Base-by-base conservation (phyloP, 2,113 vertebrate genomes). In the Hippoglossus stenolepis region DNA sequence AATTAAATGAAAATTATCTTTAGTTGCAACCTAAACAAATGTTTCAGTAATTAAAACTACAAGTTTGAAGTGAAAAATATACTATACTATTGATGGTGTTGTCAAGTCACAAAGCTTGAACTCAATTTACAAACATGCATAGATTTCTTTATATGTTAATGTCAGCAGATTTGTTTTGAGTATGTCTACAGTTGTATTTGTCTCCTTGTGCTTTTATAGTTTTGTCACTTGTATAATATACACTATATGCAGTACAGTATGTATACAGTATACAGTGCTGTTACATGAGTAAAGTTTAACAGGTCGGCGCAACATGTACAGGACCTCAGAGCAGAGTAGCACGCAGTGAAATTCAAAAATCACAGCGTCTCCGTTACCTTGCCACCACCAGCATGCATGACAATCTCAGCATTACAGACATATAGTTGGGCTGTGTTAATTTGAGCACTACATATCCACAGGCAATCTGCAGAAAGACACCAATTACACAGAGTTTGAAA, bases 401-500 rank as follows among this genome's bases (percentile, higher is more conserved):
- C 87, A 89, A 93, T 92, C 92, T 87, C 84, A 83, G 85, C 77
- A 64, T 61, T 21, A 77, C 89, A 92, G 88, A 88, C 79, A 56
- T 72, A 87, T 84, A 92, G 75, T 86, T 80, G 62, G 72, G 84
- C 86, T 74, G 85, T 85, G 80, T 87, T 90, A 87, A 91, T 90
- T 85, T 91, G 80, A 83, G 89, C 84, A 82, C 85, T 72, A 85
- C 79, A 78, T 85, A 91, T 91, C 92, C 87, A 88, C 87, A 89
- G 91, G 92, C 93, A 87, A 92, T 93, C 92, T 89, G 85, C 85
- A 89, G 86, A 88, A 88, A 93, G 91, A 90, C 86, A 85, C 90
- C 93, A 94, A 94, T 94, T 94, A 94, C 93, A 92, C 89, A 89
- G 90, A 88, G 88, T 91, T 93, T 94, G 90, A 90, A 92, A 94